Conservation (phyloP, 2,113 vertebrate genomes). For the Eudyptes chrysolophus region DNA sequence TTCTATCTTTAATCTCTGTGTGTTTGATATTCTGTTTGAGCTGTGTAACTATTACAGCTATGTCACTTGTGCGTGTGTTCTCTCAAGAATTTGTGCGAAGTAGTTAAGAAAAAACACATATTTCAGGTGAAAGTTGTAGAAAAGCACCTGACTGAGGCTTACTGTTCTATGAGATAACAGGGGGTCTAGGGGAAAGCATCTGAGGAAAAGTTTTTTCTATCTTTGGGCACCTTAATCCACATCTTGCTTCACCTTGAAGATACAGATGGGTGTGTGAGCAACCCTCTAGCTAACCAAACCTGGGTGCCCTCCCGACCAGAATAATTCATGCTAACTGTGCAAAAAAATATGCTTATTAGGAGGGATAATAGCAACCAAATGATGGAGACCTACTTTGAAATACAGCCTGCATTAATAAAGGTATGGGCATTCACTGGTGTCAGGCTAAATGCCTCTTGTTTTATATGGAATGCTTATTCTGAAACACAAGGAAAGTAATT, state of each 20-base stretch:
- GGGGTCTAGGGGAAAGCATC: not conserved
- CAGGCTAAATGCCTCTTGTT: not conserved
- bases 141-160: not conserved
- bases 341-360: not conserved
- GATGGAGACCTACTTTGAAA: conserved; percentile 7
- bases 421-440: not conserved
- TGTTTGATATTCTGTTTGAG: not conserved
- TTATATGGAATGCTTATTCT: conserved; percentile 23
- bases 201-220: not conserved
- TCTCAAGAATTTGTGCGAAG: not conserved
- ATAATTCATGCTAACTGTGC: not conserved
- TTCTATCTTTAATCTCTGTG: not conserved
- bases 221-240: not conserved
- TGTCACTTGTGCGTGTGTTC: not conserved
- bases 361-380: not conserved
- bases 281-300: not conserved
- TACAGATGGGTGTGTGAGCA: not conserved
- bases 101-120: not conserved
- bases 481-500: conserved; percentile 45
- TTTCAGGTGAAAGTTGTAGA: not conserved
- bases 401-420: not conserved
- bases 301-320: rapidly evolving
- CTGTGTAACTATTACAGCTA: not conserved
- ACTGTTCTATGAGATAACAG: not conserved
- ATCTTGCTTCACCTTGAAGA: not conserved